A percentile compares a stretch with the other conserved stretches of the same genome.
These are phyloP conservation scores for Brotogeris chrysoptera DNA, from an alignment of 2,797 vertebrate species.

Conservation along the genomic window DNA sequence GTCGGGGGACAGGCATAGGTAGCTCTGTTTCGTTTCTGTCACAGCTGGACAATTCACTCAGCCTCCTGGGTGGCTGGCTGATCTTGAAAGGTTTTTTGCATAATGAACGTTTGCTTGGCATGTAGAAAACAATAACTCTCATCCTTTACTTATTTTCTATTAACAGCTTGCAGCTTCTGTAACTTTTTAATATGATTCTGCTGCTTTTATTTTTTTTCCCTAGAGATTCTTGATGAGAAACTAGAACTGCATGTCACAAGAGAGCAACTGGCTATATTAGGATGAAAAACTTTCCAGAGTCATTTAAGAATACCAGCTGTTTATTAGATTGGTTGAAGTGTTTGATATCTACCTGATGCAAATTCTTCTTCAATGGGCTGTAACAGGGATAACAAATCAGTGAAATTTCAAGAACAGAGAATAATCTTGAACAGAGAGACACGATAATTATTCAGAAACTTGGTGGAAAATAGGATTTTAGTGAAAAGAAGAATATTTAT, in stretches of 20 bases:
- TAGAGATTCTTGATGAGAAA: not conserved
- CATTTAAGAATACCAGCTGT: not conserved
- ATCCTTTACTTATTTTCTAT: not conserved
- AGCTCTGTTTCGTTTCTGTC: not conserved
- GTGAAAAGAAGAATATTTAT: not conserved
- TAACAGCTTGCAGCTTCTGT: not conserved
- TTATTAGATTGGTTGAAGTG: not conserved
- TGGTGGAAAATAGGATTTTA: not conserved
- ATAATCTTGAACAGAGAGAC: not conserved
- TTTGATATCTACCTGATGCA: not conserved
- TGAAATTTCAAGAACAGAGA: not conserved
- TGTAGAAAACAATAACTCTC: not conserved
- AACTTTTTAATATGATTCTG: not conserved
- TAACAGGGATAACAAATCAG: fast-evolving
- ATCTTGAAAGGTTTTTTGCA: not conserved
- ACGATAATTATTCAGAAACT: not conserved
- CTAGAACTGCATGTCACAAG: not conserved
- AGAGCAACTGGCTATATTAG: not conserved
- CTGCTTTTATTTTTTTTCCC: fast-evolving
- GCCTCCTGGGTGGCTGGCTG: not conserved
- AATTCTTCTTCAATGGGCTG: not conserved
- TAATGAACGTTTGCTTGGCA: not conserved
- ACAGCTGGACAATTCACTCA: not conserved
- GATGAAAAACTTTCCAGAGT: not conserved
- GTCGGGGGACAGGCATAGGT: not conserved